phyloP scores from a whole-genome alignment of 2,888 invertebrate genomes.

The Celastrina argiolus region DNA sequence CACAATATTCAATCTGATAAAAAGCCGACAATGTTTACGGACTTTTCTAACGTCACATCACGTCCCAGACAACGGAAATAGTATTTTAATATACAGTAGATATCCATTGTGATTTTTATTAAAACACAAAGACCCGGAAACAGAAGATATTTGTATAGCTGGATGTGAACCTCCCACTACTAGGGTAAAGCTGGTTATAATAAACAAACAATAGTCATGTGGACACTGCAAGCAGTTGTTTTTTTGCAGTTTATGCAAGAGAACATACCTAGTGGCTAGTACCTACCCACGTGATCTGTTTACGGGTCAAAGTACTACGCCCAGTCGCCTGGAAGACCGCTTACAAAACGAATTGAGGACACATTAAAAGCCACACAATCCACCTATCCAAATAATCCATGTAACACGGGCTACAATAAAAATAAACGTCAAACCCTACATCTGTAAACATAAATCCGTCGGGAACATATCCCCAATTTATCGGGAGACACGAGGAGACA shows the following conservation, averaged over 20 bases:
- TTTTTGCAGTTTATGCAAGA: no score
- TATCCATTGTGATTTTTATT: constrained; percentile 3
- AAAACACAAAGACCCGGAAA: neutral
- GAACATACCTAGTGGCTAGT: no score
- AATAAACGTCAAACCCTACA: neutral
- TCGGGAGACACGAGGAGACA: neutral
- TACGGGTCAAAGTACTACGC: no score
- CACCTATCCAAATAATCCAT: no score
- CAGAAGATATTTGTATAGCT: neutral
- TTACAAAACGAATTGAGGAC: no score
- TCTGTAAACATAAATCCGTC: neutral
- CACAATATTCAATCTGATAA: constrained; percentile 14
- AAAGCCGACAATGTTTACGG: neutral
- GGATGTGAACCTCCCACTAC: neutral
- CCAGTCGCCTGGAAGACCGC: no score
- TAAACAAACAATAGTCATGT: neutral
- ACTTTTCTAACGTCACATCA: constrained; percentile 5
- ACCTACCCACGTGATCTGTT: no score
- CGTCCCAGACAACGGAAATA: constrained; percentile 3
- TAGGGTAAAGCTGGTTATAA: neutral
- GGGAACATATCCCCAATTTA: neutral
- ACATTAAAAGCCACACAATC: no score
- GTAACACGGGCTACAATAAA: neutral
- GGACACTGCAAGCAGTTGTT: neutral
- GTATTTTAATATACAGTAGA: neutral